Evolutionary conservation across 2,888 invertebrate genomes (phyloP).

Genomic region (Syrista parreyssii): DNA sequence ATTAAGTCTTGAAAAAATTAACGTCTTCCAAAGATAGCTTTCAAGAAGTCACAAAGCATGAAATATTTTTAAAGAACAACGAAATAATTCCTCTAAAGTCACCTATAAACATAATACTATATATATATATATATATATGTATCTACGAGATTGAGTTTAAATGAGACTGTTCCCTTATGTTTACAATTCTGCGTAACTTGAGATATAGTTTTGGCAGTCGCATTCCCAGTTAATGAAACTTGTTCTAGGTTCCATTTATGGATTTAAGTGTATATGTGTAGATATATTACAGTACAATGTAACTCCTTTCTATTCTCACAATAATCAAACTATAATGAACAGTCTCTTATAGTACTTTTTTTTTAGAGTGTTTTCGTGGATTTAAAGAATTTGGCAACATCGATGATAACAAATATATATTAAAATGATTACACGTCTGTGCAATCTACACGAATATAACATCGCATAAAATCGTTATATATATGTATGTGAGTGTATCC

Average conservation of each 20-base stretch:
- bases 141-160: neutral
- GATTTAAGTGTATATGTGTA: no score
- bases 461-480: neutral
- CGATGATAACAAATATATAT: neutral
- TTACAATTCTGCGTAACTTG: neutral
- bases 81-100: neutral
- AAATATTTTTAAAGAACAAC: neutral
- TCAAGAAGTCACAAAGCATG: no score
- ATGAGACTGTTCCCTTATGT: neutral
- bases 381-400: neutral
- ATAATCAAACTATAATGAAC: neutral
- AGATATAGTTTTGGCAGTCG: neutral
- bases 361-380: neutral
- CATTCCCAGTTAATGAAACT: neutral
- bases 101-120: neutral
- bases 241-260: neutral
- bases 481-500: neutral
- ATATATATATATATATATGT: neutral
- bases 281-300: neutral
- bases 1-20: no score
- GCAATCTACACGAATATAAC: neutral
- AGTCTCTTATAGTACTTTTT: neutral
- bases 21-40: no score
- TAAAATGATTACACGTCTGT: neutral
- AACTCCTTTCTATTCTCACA: no score